Base-by-base conservation (phyloP, 2,797 vertebrate species). In the Remorina albescens region DNA sequence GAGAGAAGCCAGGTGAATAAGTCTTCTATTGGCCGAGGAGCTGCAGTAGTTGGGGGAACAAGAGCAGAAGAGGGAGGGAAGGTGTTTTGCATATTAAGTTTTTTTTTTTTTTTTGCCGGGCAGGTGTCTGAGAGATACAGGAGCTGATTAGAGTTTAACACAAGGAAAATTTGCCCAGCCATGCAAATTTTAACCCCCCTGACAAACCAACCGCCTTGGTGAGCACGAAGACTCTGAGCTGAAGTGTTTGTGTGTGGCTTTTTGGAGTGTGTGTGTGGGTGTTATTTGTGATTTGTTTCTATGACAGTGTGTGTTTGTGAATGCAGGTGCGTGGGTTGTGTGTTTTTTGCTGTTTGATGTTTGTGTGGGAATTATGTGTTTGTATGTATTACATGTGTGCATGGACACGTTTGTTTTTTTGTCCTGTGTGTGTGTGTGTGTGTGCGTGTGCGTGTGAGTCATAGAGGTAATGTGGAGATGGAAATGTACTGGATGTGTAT, bases 111-210 rank as follows among this genome's bases (percentile, higher is more conserved):
- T 85, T 76, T 84, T 70, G 83, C 79, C 28, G 84, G 86, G 91
- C 90, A 92, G 92, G 92, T 93, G 91, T 93, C 90, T 92, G 91
- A 84, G 85, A 93, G 92, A 94, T 94, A 86, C 74, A 89, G 80
- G 86, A 88, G 90, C 87, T 89, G 93, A 94, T 94, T 93, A 93
- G 88, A 88, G 84, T 88, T 86, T 82, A 90, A 86, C 86, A 88
- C 88, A 91, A 93, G 90, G 88, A 91, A 91, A 92, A 90, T 89
- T 91, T 93, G 90, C 89, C 84, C 90, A 91, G 87, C 92, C 83
- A 94, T 94, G 93, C 93, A 94, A 94, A 93, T 93, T 86, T 76
- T 85, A 86, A 87, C 87, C 91, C 89, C 87, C 90, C 90, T 69
- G 83, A 93, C 89, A 82, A 90, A 86, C 88, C 81, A 88, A 93